Evolutionary conservation across 2,888 invertebrate species (phyloP), one percentile per base, ranked within the genome.

Genomic region (Gryllus longicercus): DNA sequence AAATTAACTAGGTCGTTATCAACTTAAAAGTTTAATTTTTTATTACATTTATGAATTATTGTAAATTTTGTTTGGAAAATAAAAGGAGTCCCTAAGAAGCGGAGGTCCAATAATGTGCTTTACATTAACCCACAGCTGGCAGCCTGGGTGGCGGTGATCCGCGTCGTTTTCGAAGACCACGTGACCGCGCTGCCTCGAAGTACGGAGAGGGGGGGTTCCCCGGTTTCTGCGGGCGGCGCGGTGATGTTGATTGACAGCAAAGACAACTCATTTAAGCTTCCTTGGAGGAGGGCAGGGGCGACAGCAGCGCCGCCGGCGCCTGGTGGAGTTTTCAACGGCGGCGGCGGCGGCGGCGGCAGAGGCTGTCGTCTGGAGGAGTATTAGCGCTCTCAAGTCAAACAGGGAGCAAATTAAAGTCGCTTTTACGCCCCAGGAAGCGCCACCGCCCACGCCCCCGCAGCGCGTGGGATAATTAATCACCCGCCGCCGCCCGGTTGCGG

Each of bases 211-310:
- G 38, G 38, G 38, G 38, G 38, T 38, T 38, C 38, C 38, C 38
- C 8, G 38, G 38, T 38, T 38, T 38, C 38, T 38, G 38, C 38
- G 38, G 63, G 63, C 63, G n/a, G 63, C n/a, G 63, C 14, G 63
- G 63, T 63, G 63, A 63, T 63, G 63, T 63, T 63, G 63, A 63
- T 63, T 63, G 63, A 63, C 63, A 63, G 63, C 63, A n/a, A 38
- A 63, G 63, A 63, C 63, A 63, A 63, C 63, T 63, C 63, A 63
- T 63, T 63, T 63, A 63, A 63, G 63, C n/a, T n/a, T 63, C 63
- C 63, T 63, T 38, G 38, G 38, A 5, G 38, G 38, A 38, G 38
- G 38, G 38, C 38, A 4, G 38, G 38, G 38, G 38, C 63, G 16
- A 63, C 63, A 14, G 63, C 63, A 4, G 63, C 63, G 63, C 63